These are phyloP conservation scores for Anarsia innoxiella DNA, from an alignment of 2,888 invertebrate species.

Conservation along the genomic window DNA sequence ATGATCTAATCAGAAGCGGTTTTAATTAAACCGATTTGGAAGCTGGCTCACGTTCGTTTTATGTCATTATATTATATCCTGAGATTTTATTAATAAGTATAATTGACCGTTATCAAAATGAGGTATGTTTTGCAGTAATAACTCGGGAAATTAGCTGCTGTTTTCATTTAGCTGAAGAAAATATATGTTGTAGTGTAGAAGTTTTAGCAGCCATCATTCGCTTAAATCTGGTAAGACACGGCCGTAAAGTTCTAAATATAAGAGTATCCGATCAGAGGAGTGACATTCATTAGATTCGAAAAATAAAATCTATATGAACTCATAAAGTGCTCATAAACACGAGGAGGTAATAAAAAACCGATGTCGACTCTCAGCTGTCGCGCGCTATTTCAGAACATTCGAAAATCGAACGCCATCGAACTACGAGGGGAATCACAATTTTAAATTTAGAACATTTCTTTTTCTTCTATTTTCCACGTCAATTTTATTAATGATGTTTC, in stretches of 20 bases:
- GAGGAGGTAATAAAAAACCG: constrained; percentile 70
- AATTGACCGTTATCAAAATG: too few relatives aligned
- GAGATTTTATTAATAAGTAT: constrained; percentile 19
- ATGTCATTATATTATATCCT: constrained; percentile 19
- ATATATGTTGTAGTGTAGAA: too few relatives aligned
- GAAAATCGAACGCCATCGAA: constrained; percentile 70
- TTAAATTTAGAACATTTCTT: constrained; percentile 56
- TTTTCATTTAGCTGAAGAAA: too few relatives aligned
- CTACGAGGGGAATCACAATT: constrained; percentile 52
- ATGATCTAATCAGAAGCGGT: constrained; percentile 46
- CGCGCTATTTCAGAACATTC: constrained; percentile 69
- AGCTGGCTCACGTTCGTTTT: constrained; percentile 20
- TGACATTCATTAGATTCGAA: constrained; percentile 63
- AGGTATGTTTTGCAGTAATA: too few relatives aligned
- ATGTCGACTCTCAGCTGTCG: constrained; percentile 72
- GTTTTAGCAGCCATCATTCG: too few relatives aligned
- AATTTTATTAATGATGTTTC: too few relatives aligned
- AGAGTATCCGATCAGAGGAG: constrained; percentile 55
- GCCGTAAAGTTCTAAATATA: constrained; percentile 42
- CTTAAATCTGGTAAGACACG: constrained; percentile 1
- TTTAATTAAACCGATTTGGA: constrained; percentile 25
- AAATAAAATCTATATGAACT: constrained; percentile 70
- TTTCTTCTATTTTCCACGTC: constrained; percentile 31
- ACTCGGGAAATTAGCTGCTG: too few relatives aligned
- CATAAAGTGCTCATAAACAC: constrained; percentile 74